Base-by-base conservation (phyloP, 2,797 vertebrate species). In the Melanotaenia parkinsoni region DNA sequence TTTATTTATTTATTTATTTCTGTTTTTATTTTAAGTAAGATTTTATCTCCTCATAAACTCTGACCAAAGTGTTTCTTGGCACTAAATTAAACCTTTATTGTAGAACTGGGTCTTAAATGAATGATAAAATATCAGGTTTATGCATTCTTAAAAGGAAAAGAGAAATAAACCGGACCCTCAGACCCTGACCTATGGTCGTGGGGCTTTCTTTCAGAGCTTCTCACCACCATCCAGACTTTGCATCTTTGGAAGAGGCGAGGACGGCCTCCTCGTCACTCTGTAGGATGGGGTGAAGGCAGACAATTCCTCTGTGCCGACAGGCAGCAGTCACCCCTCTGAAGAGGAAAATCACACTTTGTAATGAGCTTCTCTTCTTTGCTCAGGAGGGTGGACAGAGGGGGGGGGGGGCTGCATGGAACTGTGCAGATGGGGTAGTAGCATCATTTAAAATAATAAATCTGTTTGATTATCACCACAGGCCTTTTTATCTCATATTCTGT, bases 321-420 rank as follows among this genome's bases (percentile, higher is more conserved):
- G 67, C 66, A 72, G 67, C 57, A 20, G 63, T 75, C 71, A 72
- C 64, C 79, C 62, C 79, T 80, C 79, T 86, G 73, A 87, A 79
- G 69, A 83, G 79, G 65, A 75, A 75, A 89, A 85, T 91, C 84
- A 62, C 80, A 86, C 86, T 88, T 88, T 82, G 85, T 89, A 90
- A 91, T 88, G 79, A 86, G 81, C 74, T 53, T 28, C 66, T 68
- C 77, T 71, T 67, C 47, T 40, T 58, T 67, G 76, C 76, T 74
- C 70, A 8, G 68, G 54, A 79, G 80, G 67, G 68, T 0, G 6
- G 43, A 37, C 58, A 51, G 70, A 38, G 28, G 63, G 67, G 60
- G 28, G 63, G 67, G 60, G 70, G 5, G 65, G 79, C 30, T 28
- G 57, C 3, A 0, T 22, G 24, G 68, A 85, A 79, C 67, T 80